Evolutionary conservation across 2,797 vertebrate species (phyloP).

Genomic region (Petrocephalus sullivani): DNA sequence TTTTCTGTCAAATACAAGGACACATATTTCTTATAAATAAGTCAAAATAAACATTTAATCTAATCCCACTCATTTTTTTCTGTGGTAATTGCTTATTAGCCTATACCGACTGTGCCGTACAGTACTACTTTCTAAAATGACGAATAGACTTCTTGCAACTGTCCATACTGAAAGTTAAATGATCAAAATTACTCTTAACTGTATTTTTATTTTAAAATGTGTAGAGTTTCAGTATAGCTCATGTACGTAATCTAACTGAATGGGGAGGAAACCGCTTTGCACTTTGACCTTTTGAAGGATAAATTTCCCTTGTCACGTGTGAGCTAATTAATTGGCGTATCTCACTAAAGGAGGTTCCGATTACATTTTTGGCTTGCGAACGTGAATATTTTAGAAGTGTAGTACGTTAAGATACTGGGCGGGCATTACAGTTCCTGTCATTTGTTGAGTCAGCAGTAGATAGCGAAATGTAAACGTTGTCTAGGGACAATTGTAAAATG

Average conservation of each 20-base stretch:
- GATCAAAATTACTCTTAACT: neutral
- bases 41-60: neutral
- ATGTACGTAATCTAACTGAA: neutral
- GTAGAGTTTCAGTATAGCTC: neutral
- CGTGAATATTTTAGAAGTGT: neutral
- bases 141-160: neutral
- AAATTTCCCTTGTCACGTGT: neutral
- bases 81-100: neutral
- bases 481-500: neutral
- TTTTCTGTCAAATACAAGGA: neutral
- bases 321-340: neutral
- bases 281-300: neutral
- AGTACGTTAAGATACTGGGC: neutral
- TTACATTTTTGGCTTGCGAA: neutral
- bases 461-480: neutral
- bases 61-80: neutral
- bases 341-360: neutral
- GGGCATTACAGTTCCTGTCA: neutral
- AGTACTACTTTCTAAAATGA: neutral
- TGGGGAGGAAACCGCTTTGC: neutral
- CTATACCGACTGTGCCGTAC: neutral
- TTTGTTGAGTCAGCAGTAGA: neutral
- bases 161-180: neutral
- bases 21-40: neutral
- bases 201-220: neutral